These are phyloP conservation scores for Phaonia tiefii DNA, from an alignment of 2,888 invertebrate species.

Conservation along the genomic window DNA sequence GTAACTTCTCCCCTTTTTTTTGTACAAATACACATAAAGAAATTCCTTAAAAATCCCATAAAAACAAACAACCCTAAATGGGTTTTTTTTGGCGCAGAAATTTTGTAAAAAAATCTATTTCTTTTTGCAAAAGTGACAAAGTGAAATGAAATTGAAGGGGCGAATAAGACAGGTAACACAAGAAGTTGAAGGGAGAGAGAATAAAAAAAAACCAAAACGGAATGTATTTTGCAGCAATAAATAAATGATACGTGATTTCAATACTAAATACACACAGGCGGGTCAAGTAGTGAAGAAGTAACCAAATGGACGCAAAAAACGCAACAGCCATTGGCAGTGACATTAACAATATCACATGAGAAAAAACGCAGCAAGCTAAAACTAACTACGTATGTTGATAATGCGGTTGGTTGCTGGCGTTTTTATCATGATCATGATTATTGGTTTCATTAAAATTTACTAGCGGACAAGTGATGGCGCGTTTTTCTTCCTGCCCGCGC, in stretches of 20 bases:
- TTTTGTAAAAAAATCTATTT: neutral
- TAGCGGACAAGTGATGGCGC: conserved; percentile 46
- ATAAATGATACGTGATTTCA: conserved; percentile 81
- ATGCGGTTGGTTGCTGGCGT: conserved; percentile 41
- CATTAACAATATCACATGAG: too few relatives aligned
- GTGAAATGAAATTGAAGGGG: conserved; percentile 34
- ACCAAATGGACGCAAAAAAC: conserved; percentile 9
- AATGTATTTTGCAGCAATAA: conserved; percentile 78
- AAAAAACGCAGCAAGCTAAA: neutral
- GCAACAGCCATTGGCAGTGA: conserved; percentile 26
- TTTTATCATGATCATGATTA: conserved; percentile 61
- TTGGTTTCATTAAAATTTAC: conserved; percentile 68
- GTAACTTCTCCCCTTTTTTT: too few relatives aligned
- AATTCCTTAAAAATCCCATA: conserved; percentile 26
- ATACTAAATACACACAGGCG: conserved; percentile 76
- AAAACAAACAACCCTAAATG: conserved; percentile 62
- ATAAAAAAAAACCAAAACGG: conserved; percentile 31
- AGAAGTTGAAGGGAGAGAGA: conserved; percentile 25
- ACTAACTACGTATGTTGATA: too few relatives aligned
- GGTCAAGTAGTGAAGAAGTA: too few relatives aligned
- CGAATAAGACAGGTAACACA: neutral
- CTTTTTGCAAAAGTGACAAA: conserved; percentile 48
- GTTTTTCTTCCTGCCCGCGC: conserved; percentile 42
- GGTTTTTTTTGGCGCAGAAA: conserved; percentile 3
- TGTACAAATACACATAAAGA: neutral